Evolutionary conservation across 2,797 vertebrate species (phyloP), one percentile per base, ranked within the genome.

Genomic region (Dromococcyx pavoninus): DNA sequence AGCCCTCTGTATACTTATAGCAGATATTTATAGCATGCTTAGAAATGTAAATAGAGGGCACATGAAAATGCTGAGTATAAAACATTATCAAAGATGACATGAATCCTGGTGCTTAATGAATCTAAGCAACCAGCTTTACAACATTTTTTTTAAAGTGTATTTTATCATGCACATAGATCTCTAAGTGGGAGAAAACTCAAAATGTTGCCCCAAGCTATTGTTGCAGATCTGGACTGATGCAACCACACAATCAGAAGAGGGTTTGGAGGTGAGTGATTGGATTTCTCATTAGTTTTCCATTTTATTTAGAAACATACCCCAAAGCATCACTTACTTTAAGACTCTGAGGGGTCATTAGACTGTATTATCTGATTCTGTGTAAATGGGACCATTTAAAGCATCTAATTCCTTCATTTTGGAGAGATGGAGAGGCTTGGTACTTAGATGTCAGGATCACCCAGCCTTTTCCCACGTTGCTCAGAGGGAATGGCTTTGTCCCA

Each of bases 11-110:
- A 12, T n/a, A 9, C 43, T 83, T 46, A 39, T 0, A 94, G 57
- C n/a, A 93, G 78, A 62, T 96, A 96, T 95, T 96, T 94, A 92
- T 89, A 94, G 91, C 57, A 30, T 89, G 73, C 76, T 94, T 95
- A 91, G 88, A 94, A 94, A 91, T 94, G 89, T 94, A 96, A 96
- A 97, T 86, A 96, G 56, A 89, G 86, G 86, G 88, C 76, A 50
- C 60, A 65, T 65, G 73, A 95, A 95, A 95, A 88, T 3, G 85
- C 84, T 95, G 92, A 94, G 66, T 94, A 46, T 78, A 94, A 95
- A 96, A 78, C 66, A 74, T 83, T 76, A 96, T 89, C 66, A 65
- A 87, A 91, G 89, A 92, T 74, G 39, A 90, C 79, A 86, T 62
- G 88, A 69, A 88, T 88, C 39, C 41, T 86, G 72, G 75, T 86